phyloP scores from a whole-genome alignment of 2,888 invertebrate genomes.

The Apotomis capreana region DNA sequence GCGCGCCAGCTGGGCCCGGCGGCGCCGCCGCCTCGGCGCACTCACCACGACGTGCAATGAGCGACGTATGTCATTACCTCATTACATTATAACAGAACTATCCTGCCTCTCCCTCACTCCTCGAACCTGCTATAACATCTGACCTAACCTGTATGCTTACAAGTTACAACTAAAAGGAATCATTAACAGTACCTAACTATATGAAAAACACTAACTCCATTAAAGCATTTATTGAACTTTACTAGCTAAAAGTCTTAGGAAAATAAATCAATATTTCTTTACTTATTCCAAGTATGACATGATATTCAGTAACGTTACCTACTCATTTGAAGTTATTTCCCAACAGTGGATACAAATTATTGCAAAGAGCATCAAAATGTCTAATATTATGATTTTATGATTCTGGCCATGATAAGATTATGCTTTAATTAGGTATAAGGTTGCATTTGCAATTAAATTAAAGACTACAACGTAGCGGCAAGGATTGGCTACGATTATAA shows the following conservation, averaged over 20 bases:
- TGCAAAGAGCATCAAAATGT: too few relatives aligned
- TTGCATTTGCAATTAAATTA: not conserved
- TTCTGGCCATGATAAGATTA: too few relatives aligned
- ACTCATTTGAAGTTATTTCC: too few relatives aligned
- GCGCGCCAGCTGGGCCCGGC: conserved; percentile 62
- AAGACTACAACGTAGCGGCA: not conserved
- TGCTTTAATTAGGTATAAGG: too few relatives aligned
- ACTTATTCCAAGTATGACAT: too few relatives aligned
- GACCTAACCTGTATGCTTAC: conserved; percentile 3
- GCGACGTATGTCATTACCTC: conserved; percentile 69
- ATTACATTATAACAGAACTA: conserved; percentile 1
- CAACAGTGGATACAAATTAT: too few relatives aligned
- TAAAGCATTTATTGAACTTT: too few relatives aligned
- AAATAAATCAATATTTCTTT: too few relatives aligned
- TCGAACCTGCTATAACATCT: conserved; percentile 11
- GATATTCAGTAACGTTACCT: not conserved
- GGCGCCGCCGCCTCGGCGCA: conserved; percentile 68
- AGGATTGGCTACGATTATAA: not conserved
- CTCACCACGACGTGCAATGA: conserved; percentile 75
- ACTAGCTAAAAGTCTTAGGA: too few relatives aligned
- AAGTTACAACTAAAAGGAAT: not conserved
- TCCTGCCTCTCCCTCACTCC: conserved; percentile 7
- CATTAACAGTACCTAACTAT: too few relatives aligned
- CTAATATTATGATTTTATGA: too few relatives aligned
- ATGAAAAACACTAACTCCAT: too few relatives aligned